Conservation (phyloP, 2,113 vertebrate genomes). For the Thamnaconus septentrionalis region DNA sequence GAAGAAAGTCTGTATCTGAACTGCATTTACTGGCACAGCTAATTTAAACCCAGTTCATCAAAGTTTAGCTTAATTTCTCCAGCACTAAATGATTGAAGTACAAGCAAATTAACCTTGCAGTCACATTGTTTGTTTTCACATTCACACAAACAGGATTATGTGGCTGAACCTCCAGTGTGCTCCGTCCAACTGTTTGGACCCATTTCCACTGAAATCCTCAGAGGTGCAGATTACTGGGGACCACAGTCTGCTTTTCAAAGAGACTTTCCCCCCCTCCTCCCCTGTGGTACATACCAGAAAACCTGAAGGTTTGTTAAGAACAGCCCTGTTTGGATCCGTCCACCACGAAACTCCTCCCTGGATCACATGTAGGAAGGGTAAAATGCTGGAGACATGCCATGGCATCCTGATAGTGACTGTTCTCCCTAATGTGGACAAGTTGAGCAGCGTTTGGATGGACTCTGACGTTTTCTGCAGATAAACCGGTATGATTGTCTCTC, state of each 20-base stretch:
- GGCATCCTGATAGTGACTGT: conserved; percentile 18
- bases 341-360: conserved; percentile 58
- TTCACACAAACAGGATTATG: conserved; percentile 40
- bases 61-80: no score
- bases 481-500: conserved; percentile 40
- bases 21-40: no score
- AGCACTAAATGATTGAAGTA: neutral
- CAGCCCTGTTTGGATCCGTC: conserved; percentile 12
- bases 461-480: conserved; percentile 14
- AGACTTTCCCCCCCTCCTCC: conserved; percentile 19
- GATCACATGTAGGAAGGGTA: conserved; percentile 54
- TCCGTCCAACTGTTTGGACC: conserved; percentile 7
- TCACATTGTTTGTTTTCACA: neutral
- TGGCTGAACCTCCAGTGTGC: conserved; percentile 29
- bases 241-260: conserved; percentile 40
- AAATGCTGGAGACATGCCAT: conserved; percentile 34
- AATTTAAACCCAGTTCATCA: no score
- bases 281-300: conserved; percentile 38
- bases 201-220: conserved; percentile 45
- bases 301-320: conserved; percentile 52
- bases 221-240: conserved; percentile 34
- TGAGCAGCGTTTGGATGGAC: conserved; percentile 43
- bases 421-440: conserved; percentile 18
- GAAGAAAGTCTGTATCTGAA: no score
- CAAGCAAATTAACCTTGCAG: neutral